These are phyloP conservation scores for Taenioides sp. DNA, from an alignment of 2,797 vertebrate species.

Conservation along the genomic window DNA sequence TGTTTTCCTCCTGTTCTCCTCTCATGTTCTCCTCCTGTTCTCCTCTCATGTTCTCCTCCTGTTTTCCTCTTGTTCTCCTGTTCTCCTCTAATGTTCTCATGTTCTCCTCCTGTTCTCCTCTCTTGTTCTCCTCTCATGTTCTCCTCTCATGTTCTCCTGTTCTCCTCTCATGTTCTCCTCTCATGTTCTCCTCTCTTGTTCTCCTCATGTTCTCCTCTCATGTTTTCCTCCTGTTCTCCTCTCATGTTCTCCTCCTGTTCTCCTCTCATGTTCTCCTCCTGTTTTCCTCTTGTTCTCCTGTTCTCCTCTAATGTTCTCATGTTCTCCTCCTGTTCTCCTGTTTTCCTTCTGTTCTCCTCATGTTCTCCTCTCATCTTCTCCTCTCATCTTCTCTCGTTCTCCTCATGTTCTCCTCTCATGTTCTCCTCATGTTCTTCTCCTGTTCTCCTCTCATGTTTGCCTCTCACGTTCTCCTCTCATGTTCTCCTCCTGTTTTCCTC, in stretches of 20 bases:
- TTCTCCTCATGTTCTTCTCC: neutral
- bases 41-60: slow-evolving; percentile 69
- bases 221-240: neutral
- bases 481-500: neutral
- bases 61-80: neutral
- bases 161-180: neutral
- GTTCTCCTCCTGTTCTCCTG: neutral
- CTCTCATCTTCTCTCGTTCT: neutral
- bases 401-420: neutral
- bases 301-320: neutral
- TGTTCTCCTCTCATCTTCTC: neutral
- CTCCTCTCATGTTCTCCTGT: neutral
- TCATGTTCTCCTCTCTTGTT: neutral
- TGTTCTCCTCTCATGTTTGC: neutral
- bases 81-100: neutral
- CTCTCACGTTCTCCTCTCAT: neutral
- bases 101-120: neutral
- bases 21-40: neutral
- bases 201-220: neutral
- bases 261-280: neutral
- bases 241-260: neutral
- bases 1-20: neutral
- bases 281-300: neutral
- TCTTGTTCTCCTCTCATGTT: neutral
- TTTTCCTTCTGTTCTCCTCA: neutral